Evolutionary conservation across 92 coral and sea anemone species (phyloP).

Genomic region (Actinernus sp.): DNA sequence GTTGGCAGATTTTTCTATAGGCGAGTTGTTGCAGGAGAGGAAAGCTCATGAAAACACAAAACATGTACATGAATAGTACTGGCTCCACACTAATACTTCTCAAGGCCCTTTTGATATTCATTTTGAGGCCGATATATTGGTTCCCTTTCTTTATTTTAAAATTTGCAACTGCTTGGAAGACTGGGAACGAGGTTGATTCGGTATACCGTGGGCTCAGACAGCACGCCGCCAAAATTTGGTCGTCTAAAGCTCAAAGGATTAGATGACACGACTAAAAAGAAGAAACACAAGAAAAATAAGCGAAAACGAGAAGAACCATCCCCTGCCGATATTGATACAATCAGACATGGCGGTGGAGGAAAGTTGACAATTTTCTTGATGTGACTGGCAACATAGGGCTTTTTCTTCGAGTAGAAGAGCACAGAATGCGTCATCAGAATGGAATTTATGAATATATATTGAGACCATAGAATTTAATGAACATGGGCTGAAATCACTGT

Average conservation of each 20-base stretch:
- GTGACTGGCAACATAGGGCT: slow-evolving; percentile 75
- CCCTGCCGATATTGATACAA: slow-evolving; percentile 71
- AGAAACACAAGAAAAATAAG: slow-evolving; percentile 85
- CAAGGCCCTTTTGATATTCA: slow-evolving; percentile 17
- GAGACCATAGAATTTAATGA: too few relatives aligned
- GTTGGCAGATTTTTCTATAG: slow-evolving; percentile 80
- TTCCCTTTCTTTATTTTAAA: too few relatives aligned
- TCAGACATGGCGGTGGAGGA: slow-evolving; percentile 99
- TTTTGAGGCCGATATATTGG: too few relatives aligned
- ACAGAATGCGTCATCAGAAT: too few relatives aligned
- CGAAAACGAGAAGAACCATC: slow-evolving; percentile 76
- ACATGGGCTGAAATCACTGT: too few relatives aligned
- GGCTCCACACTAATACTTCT: slow-evolving; percentile 89
- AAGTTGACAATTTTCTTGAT: slow-evolving; percentile 60
- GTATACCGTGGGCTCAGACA: too few relatives aligned
- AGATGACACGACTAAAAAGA: slow-evolving; percentile 69
- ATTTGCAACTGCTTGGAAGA: too few relatives aligned
- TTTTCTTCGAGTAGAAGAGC: too few relatives aligned
- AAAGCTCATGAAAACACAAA: slow-evolving; percentile 74
- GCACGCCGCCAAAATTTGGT: too few relatives aligned
- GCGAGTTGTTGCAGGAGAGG: slow-evolving; percentile 92
- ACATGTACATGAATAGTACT: slow-evolving; percentile 85
- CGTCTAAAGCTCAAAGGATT: slow-evolving; percentile 86
- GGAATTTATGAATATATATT: too few relatives aligned
- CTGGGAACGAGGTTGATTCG: too few relatives aligned